A percentile compares a stretch with the other conserved stretches of the same genome.
These are phyloP conservation scores for Triplophysa siluroides DNA, from an alignment of 2,113 vertebrate species.

Conservation along the genomic window DNA sequence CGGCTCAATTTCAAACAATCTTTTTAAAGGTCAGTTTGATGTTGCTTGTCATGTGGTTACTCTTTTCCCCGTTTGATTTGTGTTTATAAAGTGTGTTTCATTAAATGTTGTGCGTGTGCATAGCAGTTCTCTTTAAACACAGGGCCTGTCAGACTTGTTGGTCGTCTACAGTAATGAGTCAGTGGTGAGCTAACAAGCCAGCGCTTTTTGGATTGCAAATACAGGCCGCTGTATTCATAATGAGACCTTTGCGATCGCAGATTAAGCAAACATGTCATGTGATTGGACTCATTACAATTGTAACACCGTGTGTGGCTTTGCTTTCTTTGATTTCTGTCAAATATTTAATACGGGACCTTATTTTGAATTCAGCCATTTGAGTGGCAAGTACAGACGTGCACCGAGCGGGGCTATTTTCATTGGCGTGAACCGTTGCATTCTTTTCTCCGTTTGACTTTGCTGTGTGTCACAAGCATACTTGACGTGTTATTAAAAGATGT, in stretches of 20 bases:
- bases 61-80: conserved; percentile 25
- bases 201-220: conserved; percentile 79
- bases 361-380: conserved; percentile 46
- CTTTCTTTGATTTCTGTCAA: conserved; percentile 76
- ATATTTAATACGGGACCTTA: conserved; percentile 70
- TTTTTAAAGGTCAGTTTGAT: conserved; percentile 36
- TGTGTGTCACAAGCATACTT: conserved; percentile 42
- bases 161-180: conserved; percentile 73
- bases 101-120: conserved; percentile 37
- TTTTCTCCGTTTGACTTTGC: conserved; percentile 62
- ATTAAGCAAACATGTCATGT: conserved; percentile 86
- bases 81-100: conserved; percentile 42
- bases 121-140: not conserved
- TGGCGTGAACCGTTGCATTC: conserved; percentile 35
- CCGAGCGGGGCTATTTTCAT: conserved; percentile 36
- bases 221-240: conserved; percentile 77
- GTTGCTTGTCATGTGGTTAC: conserved; percentile 34
- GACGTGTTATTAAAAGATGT: conserved; percentile 61
- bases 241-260: conserved; percentile 77
- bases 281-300: conserved; percentile 68
- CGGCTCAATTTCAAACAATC: conserved; percentile 33
- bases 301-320: conserved; percentile 52
- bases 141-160: conserved; percentile 38
- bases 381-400: conserved; percentile 30
- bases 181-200: conserved; percentile 76